phyloP scores from a whole-genome alignment of 1,140 invertebrate genomes.

The Saxidomus purpurata region DNA sequence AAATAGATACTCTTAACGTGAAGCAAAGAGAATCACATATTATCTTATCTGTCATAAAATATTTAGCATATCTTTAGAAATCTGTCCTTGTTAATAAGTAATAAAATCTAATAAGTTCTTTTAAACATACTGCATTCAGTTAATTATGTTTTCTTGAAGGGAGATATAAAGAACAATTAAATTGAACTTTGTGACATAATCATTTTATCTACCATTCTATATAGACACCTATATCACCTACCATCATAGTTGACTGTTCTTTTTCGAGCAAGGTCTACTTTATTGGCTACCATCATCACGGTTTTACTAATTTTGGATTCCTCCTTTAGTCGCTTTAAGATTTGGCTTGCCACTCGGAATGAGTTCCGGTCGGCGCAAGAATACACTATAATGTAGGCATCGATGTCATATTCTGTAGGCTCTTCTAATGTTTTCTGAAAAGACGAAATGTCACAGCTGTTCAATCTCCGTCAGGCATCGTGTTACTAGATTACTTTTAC shows the following conservation, averaged over 20 bases:
- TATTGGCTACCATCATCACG: constrained; percentile 93
- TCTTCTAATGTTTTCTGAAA: constrained; percentile 61
- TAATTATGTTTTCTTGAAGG: too few species aligned
- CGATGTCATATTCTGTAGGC: constrained; percentile 80
- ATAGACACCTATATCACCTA: constrained; percentile 87
- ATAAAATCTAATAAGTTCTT: too few species aligned
- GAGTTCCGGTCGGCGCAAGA: constrained; percentile 94
- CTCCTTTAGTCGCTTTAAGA: constrained; percentile 73
- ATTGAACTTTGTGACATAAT: too few species aligned
- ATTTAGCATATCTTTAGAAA: too few species aligned
- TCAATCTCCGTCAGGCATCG: not conserved
- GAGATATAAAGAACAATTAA: too few species aligned
- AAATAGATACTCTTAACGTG: too few species aligned
- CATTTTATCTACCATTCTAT: too few species aligned
- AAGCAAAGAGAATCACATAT: too few species aligned
- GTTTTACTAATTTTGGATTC: constrained; percentile 57
- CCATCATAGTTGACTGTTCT: constrained; percentile 94
- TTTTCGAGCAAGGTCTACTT: constrained; percentile 96
- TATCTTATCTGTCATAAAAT: too few species aligned
- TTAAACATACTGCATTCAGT: too few species aligned
- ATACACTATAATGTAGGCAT: constrained; percentile 97
- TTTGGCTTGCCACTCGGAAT: constrained; percentile 71
- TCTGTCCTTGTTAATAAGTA: too few species aligned
- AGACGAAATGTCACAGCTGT: constrained; percentile 23
- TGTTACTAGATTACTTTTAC: not conserved